Evolutionary conservation across 2,113 vertebrate species (phyloP), one percentile per base, ranked within the genome.

Genomic region (Lichenostomus cassidix): DNA sequence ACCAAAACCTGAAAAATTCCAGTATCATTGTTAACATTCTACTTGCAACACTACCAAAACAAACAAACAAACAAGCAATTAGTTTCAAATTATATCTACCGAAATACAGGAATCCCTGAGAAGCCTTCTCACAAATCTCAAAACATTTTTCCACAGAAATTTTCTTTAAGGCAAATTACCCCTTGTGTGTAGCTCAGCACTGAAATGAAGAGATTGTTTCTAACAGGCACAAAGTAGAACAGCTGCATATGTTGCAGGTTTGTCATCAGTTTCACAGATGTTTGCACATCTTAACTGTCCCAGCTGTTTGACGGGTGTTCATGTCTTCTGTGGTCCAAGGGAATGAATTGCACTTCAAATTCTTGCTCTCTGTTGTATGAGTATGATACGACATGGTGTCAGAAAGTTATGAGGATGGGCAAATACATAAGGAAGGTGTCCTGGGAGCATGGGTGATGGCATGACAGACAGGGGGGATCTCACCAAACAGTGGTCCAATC

Each of bases 251-350:
- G 20, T 24, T 50, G 24, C 37, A 75, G 52, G 46, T 83, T 92
- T 86, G n/a, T 55, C 60, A 89, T 89, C 47, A 16, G 33, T 87
- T 83, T 84, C 42, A 84, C 27, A 81, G 73, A 80, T 87, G 68
- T 78, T 93, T 92, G 33, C 41, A 83, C 81, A 67, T 89, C 42
- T 44, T 39, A 31, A 21, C 33, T 92, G n/a, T 81, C 35, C 46
- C 35, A 74, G 75, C 22, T 83, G 20, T 74, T 75, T 89, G 42
- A 42, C 23, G 24, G 5, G 2, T 60, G 18, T 53, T 87, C 37
- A 31, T 3, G 3, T 35, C 29, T 81, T 63, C 56, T 77, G 39
- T 27, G 14, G 14, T 46, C 11, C 37, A 71, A 69, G 49, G 7
- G 42, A 56, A 18, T 37, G 15, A 92, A 59, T 2, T 67, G 15